Evolutionary conservation across 2,888 invertebrate species (phyloP).

Genomic region (Lycocerus yunnanus): DNA sequence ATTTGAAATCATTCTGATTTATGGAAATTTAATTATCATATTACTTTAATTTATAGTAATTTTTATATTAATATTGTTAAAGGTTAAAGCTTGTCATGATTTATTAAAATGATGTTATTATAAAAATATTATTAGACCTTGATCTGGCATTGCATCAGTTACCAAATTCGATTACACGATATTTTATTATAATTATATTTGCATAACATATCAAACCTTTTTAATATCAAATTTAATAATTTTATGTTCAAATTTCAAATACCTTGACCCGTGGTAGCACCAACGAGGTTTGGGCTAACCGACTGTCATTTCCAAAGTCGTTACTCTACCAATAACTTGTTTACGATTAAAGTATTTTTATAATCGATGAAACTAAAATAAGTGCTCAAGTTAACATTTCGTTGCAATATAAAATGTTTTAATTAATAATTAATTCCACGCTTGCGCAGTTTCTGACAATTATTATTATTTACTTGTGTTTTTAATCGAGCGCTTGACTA

Average conservation of each 20-base stretch:
- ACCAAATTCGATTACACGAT: background rate
- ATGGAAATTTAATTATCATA: background rate
- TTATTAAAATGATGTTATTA: background rate
- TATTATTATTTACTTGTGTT: background rate
- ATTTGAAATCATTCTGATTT: background rate
- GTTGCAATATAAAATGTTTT: background rate
- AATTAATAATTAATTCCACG: background rate
- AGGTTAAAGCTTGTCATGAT: too few relatives aligned
- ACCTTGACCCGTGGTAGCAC: background rate
- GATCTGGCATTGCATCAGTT: background rate
- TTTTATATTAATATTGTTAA: too few relatives aligned
- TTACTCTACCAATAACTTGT: background rate
- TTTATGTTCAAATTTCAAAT: background rate
- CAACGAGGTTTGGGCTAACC: background rate
- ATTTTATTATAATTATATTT: background rate
- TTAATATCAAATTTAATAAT: background rate
- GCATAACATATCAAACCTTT: background rate
- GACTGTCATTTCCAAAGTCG: background rate
- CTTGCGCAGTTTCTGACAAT: background rate
- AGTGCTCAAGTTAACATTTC: background rate
- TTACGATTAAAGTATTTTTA: background rate
- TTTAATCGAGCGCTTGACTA: background rate
- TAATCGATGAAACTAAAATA: background rate
- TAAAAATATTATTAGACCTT: background rate
- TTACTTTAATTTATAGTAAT: background rate